These are phyloP conservation scores for Leuciscus idus DNA, from an alignment of 2,113 vertebrate genomes.

Conservation along the genomic window DNA sequence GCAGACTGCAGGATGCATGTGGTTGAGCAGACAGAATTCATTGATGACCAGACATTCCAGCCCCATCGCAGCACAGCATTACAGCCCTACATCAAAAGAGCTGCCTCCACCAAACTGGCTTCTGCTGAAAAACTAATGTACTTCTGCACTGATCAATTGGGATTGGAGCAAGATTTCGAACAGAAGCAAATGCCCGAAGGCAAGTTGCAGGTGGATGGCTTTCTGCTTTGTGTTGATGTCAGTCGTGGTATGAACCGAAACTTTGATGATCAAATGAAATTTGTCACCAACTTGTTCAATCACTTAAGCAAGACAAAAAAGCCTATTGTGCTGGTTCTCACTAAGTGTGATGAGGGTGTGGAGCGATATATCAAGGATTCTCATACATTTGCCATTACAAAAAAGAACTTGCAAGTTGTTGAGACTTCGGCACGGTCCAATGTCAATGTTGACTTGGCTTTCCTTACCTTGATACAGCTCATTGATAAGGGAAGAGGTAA, in stretches of 20 bases:
- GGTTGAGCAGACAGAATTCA: conserved; percentile 98
- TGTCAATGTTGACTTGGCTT: conserved; percentile 94
- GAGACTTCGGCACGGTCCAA: conserved; percentile 97
- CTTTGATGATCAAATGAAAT: conserved; percentile 97
- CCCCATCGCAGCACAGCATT: conserved; percentile 96
- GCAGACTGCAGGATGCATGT: conserved; percentile 89
- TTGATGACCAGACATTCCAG: conserved; percentile 98
- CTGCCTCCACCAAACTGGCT: conserved; percentile 90
- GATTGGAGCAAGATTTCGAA: conserved; percentile 98
- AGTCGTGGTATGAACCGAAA: conserved; percentile 97
- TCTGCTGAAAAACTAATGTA: conserved; percentile 99
- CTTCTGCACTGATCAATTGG: conserved; percentile 97
- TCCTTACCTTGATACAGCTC: conserved; percentile 91
- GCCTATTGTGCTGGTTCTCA: conserved; percentile 90
- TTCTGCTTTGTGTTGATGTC: conserved; percentile 92
- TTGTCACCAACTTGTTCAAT: conserved; percentile 90
- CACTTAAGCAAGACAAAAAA: conserved; percentile 97
- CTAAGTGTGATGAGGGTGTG: conserved; percentile 96
- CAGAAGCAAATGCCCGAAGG: conserved; percentile 99
- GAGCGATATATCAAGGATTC: conserved; percentile 97
- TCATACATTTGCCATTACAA: conserved; percentile 91
- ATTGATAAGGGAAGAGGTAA: conserved; percentile 90
- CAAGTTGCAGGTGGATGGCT: conserved; percentile 93
- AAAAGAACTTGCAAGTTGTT: conserved; percentile 97
- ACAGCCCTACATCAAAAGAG: conserved; percentile 96